These are phyloP conservation scores for Lanius collurio DNA, from an alignment of 2,113 vertebrate species.

Conservation along the genomic window DNA sequence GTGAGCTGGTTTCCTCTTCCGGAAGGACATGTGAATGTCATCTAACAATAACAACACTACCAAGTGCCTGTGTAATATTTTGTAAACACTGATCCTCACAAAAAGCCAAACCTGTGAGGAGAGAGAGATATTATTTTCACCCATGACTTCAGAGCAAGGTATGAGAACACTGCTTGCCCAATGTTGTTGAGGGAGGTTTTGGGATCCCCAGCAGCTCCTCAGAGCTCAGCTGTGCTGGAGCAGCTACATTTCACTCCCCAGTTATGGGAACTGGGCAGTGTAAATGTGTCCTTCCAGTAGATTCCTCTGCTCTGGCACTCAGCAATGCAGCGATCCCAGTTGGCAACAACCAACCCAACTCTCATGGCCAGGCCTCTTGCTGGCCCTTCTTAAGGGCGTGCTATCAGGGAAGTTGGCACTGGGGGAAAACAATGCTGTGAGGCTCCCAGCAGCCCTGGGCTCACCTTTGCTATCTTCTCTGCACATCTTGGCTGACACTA, in stretches of 20 bases:
- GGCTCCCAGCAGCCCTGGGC: neutral
- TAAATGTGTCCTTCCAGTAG: neutral
- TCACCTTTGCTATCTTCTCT: neutral
- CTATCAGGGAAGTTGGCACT: neutral
- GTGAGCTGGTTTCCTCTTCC: neutral
- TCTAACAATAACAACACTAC: slow-evolving; percentile 15
- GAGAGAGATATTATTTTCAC: neutral
- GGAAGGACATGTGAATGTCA: neutral
- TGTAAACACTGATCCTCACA: neutral
- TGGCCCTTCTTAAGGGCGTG: neutral
- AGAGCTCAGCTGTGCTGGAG: neutral
- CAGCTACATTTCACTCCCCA: neutral
- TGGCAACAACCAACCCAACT: neutral
- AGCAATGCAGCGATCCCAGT: neutral
- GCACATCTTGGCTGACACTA: neutral
- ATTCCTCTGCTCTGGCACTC: neutral
- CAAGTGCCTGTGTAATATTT: neutral
- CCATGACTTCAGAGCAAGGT: neutral
- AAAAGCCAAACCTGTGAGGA: neutral
- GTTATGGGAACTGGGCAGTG: neutral
- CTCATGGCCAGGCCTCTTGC: neutral
- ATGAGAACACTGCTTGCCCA: neutral
- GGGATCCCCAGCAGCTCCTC: neutral
- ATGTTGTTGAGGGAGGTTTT: neutral
- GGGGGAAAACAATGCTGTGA: neutral